These are phyloP conservation scores for Pissodes strobi DNA, from an alignment of 1,140 invertebrate genomes.

Conservation along the genomic window DNA sequence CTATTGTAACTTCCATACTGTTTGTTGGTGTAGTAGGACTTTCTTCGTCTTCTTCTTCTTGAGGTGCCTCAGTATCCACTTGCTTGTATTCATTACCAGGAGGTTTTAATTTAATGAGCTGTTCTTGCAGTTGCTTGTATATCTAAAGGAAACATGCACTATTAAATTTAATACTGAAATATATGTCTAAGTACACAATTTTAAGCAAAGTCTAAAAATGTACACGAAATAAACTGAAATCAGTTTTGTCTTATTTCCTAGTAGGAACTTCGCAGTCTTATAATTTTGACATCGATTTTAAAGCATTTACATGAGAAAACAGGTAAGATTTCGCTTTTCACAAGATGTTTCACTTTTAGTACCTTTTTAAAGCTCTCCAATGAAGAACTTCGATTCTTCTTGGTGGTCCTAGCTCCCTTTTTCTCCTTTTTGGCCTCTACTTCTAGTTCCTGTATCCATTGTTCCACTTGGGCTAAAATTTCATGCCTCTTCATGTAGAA, in stretches of 20 bases:
- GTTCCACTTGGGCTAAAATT: constrained; percentile 85
- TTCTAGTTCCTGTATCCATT: constrained; percentile 79
- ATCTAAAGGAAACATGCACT: constrained; percentile 46
- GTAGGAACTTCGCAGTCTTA: no score
- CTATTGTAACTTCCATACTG: constrained; percentile 41
- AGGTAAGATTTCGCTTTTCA: no score
- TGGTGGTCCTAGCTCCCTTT: constrained; percentile 24
- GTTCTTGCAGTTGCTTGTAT: constrained; percentile 62
- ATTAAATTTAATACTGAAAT: no score
- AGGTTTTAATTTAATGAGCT: constrained; percentile 69
- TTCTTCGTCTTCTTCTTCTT: constrained; percentile 64
- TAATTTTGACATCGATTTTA: no score
- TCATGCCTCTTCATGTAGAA: constrained; percentile 94
- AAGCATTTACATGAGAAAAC: no score
- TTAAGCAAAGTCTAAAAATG: no score
- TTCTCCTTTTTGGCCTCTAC: constrained; percentile 33
- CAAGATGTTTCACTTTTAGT: no score
- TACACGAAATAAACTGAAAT: no score
- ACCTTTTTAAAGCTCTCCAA: constrained; percentile 64
- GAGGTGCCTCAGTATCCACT: constrained; percentile 58
- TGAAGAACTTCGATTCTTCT: constrained; percentile 30
- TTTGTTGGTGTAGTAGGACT: constrained; percentile 46
- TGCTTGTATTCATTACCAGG: constrained; percentile 13
- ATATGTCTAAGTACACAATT: background rate
- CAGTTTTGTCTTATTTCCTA: no score